Percentiles rank a stretch among this genome's conserved stretches.
phyloP scores from a whole-genome alignment of 1,140 invertebrate species.

The Acromyrmex charruanus region DNA sequence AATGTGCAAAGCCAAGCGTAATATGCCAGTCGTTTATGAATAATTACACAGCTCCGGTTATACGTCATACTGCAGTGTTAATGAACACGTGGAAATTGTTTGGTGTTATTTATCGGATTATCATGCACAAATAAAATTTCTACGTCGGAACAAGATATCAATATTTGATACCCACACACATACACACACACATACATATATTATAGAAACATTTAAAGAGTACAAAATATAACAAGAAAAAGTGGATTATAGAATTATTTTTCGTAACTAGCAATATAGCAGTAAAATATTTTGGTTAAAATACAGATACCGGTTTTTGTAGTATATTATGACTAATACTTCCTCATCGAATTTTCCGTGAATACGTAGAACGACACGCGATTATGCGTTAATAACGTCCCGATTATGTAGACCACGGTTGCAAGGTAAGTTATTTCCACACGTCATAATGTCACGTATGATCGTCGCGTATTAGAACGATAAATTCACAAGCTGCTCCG shows the following conservation, averaged over 20 bases:
- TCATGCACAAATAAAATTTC: slow-evolving; percentile 17
- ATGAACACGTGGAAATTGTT: slow-evolving; percentile 27
- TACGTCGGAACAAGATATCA: not conserved
- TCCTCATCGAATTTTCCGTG: not conserved
- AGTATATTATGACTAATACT: not conserved
- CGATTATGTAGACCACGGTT: not conserved
- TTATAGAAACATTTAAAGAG: not conserved
- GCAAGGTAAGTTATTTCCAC: slow-evolving; percentile 29
- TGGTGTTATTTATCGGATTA: slow-evolving; percentile 20
- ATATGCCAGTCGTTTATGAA: slow-evolving; percentile 18
- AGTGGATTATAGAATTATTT: not conserved
- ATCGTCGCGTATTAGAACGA: slow-evolving; percentile 45
- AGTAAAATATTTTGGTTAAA: not conserved
- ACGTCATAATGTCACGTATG: slow-evolving; percentile 41
- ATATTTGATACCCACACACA: not conserved
- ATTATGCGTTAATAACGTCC: slow-evolving; percentile 35
- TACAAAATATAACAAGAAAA: slow-evolving; percentile 19
- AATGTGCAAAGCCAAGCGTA: not conserved
- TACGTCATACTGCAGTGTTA: slow-evolving; percentile 20
- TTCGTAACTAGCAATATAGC: not conserved
- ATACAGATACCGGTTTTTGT: not conserved
- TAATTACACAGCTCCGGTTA: slow-evolving; percentile 29
- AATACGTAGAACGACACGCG: not conserved
- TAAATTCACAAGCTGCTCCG: slow-evolving; percentile 29
- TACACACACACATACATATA: too few species aligned